Conservation (phyloP, 2,888 invertebrate genomes). For the Andrena trimmerana region DNA sequence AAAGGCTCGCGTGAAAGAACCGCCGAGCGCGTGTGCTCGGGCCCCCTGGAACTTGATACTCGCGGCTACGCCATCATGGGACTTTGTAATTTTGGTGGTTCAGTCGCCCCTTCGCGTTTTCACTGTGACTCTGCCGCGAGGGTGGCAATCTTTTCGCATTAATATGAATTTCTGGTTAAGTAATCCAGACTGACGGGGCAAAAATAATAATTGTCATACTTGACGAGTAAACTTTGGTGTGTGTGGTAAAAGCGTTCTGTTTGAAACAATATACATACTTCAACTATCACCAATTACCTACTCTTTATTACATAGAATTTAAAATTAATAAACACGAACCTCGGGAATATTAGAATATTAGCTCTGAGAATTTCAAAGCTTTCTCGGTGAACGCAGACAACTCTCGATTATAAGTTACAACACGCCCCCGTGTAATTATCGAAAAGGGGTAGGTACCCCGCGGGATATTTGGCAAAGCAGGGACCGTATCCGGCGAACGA, state of each 20-base stretch:
- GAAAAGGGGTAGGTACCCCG: neutral
- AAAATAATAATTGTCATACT: no score
- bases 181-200: no score
- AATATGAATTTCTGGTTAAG: no score
- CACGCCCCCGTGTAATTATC: neutral
- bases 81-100: conserved; percentile 33
- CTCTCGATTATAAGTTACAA: neutral
- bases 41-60: neutral
- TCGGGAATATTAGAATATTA: no score
- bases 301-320: no score
- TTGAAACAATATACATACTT: no score
- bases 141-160: no score
- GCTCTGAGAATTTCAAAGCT: neutral
- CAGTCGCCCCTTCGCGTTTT: neutral
- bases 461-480: neutral
- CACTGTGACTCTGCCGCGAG: no score
- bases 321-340: no score
- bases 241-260: no score
- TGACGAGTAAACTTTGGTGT: no score
- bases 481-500: neutral
- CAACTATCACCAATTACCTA: no score
- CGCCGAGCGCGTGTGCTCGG: neutral
- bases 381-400: neutral
- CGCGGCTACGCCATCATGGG: conserved; percentile 1
- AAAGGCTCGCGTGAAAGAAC: conserved; percentile 32